Conservation (phyloP, 2,113 vertebrate genomes). For the Cyanoderma ruficeps region DNA sequence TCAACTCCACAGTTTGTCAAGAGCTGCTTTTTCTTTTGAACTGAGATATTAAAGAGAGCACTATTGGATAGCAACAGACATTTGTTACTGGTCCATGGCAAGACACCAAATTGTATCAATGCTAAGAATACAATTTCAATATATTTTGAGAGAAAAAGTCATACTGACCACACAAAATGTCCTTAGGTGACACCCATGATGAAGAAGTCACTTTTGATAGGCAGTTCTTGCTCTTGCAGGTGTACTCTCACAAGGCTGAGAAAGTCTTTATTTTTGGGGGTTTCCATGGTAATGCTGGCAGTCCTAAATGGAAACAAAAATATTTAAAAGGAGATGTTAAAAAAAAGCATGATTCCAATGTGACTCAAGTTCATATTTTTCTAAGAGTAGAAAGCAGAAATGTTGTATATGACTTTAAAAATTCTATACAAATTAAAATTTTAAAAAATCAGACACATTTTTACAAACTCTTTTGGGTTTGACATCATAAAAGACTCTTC, state of each 20-base stretch:
- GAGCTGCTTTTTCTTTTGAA: not conserved
- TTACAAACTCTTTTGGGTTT: not conserved
- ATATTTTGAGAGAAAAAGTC: not conserved
- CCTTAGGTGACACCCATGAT: constrained; percentile 11
- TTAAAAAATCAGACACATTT: not conserved
- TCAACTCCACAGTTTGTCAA: not conserved
- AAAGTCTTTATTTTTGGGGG: constrained; percentile 47
- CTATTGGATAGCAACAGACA: not conserved
- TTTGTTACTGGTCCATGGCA: not conserved
- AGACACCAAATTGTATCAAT: not conserved
- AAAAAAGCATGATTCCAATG: not conserved
- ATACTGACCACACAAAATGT: not conserved
- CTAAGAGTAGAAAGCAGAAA: not conserved
- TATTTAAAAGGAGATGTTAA: constrained; percentile 42
- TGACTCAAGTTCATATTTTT: constrained; percentile 20
- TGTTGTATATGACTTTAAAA: not conserved
- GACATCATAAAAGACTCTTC: not conserved
- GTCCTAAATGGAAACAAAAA: constrained; percentile 62
- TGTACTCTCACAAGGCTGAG: constrained; percentile 47
- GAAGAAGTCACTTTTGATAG: not conserved
- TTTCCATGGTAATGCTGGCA: constrained; percentile 66
- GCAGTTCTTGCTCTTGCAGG: constrained; percentile 50
- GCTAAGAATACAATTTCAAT: not conserved
- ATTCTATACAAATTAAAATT: not conserved
- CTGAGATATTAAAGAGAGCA: not conserved